Evolutionary conservation across 2,113 vertebrate species (phyloP).

Genomic region (Pseudopipra pipra): DNA sequence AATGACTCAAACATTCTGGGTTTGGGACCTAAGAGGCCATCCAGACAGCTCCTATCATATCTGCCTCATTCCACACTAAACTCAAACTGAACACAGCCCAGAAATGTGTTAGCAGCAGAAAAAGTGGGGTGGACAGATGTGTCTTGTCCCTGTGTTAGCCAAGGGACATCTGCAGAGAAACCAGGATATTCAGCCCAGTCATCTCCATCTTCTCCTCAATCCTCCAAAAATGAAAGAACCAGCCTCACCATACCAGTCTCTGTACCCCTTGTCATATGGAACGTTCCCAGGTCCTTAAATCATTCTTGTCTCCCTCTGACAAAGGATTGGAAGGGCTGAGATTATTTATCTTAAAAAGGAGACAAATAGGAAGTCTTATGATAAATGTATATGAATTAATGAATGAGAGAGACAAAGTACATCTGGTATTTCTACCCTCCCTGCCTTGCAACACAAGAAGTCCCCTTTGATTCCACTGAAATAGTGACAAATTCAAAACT

Average conservation of each 20-base stretch:
- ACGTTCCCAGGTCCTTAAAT: conserved; percentile 44
- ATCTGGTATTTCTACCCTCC: conserved; percentile 33
- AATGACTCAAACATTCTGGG: neutral
- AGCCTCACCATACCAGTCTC: neutral
- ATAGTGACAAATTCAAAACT: conserved; percentile 52
- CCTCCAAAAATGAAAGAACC: neutral
- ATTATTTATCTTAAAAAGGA: conserved; percentile 57
- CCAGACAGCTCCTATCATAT: neutral
- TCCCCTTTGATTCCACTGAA: conserved; percentile 36
- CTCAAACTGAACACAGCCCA: neutral
- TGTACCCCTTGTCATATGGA: neutral
- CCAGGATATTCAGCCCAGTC: neutral
- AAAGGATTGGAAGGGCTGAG: conserved; percentile 50
- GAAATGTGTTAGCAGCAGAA: neutral
- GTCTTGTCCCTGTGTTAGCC: neutral
- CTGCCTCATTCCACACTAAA: neutral
- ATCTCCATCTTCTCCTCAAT: neutral
- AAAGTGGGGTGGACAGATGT: neutral
- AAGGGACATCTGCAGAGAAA: neutral
- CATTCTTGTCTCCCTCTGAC: conserved; percentile 32
- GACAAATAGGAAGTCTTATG: conserved; percentile 52
- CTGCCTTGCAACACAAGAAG: conserved; percentile 32
- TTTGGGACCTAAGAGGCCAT: rapidly evolving
- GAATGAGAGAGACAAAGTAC: conserved; percentile 52
- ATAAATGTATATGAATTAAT: conserved; percentile 56